Evolutionary conservation across 1,140 invertebrate genomes (phyloP).

Genomic region (Plectus sambesii): DNA sequence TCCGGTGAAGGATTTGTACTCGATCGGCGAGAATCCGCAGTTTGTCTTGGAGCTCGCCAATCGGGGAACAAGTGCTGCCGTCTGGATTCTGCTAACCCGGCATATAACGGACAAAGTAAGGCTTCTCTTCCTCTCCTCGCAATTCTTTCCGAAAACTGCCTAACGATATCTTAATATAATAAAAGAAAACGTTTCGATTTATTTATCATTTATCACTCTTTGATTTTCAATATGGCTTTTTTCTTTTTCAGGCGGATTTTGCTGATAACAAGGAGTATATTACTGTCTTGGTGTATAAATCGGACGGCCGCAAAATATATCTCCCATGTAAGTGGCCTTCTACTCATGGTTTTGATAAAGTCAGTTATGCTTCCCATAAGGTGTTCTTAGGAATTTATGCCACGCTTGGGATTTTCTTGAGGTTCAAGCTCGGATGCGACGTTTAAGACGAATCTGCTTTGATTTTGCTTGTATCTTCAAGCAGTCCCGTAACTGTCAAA

Average conservation of each 20-base stretch:
- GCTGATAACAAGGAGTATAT: slow-evolving; percentile 90
- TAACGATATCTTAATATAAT: too few species aligned
- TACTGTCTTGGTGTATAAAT: slow-evolving; percentile 80
- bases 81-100: slow-evolving; percentile 84
- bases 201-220: slow-evolving; percentile 12
- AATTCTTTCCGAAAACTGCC: slow-evolving; percentile 4
- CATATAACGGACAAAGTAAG: slow-evolving; percentile 76
- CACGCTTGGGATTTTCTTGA: too few species aligned
- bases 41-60: slow-evolving; percentile 64
- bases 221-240: slow-evolving; percentile 18
- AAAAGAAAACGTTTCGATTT: too few species aligned
- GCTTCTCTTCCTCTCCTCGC: slow-evolving; percentile 4
- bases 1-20: slow-evolving; percentile 79
- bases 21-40: slow-evolving; percentile 85
- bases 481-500: too few species aligned
- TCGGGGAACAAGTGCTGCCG: slow-evolving; percentile 55
- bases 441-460: too few species aligned
- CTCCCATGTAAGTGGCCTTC: slow-evolving; percentile 61
- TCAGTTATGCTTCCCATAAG: not conserved
- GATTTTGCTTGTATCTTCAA: too few species aligned
- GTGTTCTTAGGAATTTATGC: slow-evolving; percentile 14
- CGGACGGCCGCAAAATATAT: slow-evolving; percentile 70
- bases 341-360: not conserved
- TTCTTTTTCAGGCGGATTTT: slow-evolving; percentile 64
- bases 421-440: too few species aligned